Evolutionary conservation across 2,113 vertebrate genomes (phyloP).

Genomic region (Neotragus moschatus): DNA sequence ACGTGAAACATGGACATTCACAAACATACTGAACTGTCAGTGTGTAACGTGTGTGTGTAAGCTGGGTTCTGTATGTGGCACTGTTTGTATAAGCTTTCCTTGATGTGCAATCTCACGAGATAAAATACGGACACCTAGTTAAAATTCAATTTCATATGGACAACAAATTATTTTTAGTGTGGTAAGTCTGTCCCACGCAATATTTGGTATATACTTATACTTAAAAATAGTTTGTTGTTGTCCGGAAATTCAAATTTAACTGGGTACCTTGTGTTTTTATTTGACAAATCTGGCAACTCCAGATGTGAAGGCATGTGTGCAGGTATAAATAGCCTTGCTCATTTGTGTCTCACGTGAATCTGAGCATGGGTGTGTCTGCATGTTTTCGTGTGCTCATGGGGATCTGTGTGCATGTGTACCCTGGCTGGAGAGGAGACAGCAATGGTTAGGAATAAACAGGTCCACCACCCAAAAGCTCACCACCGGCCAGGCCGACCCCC

Average conservation of each 20-base stretch:
- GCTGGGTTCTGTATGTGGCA: background rate
- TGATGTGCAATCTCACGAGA: background rate
- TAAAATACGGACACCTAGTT: background rate
- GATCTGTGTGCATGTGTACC: background rate
- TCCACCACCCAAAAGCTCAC: background rate
- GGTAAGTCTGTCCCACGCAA: background rate
- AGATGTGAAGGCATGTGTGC: too few species aligned
- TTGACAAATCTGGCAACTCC: background rate
- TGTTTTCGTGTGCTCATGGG: background rate
- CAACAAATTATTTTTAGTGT: background rate
- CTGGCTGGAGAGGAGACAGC: background rate
- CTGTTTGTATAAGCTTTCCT: background rate
- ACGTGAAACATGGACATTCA: background rate
- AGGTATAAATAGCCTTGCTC: background rate
- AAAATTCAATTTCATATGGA: background rate
- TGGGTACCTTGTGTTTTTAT: background rate
- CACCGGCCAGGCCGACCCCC: background rate
- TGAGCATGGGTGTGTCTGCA: background rate
- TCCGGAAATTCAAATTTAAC: background rate
- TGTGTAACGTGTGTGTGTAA: background rate
- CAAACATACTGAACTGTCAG: background rate
- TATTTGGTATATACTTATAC: background rate
- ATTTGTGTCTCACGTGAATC: background rate
- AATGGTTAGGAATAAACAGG: background rate
- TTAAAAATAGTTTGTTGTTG: background rate